phyloP scores from a whole-genome alignment of 92 coral and sea anemone genomes.

The Anthopleura xanthogrammica region DNA sequence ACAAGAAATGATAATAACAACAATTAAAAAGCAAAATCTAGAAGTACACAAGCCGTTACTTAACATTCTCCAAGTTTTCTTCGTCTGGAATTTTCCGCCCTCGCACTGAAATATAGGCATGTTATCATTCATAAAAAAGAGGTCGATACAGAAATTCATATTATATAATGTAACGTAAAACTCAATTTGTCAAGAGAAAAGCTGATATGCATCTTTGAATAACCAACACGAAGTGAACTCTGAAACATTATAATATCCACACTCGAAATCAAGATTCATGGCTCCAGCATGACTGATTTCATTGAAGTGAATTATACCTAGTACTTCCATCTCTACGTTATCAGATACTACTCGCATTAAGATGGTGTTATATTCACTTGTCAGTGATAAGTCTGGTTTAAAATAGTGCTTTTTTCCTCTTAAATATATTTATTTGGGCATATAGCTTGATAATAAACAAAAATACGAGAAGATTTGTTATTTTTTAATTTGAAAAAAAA shows the following conservation, averaged over 20 bases:
- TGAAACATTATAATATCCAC: background rate
- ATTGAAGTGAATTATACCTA: background rate
- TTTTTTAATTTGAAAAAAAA: too few species aligned
- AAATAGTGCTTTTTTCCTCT: background rate
- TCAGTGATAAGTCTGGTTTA: background rate
- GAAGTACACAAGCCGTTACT: too few species aligned
- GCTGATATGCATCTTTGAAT: too few species aligned
- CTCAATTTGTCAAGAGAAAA: too few species aligned
- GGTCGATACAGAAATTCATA: background rate
- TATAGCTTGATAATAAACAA: too few species aligned
- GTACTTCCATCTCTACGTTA: background rate
- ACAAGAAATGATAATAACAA: too few species aligned
- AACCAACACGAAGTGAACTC: background rate
- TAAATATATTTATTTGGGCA: too few species aligned
- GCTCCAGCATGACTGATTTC: background rate
- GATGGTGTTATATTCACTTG: background rate
- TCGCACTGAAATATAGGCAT: too few species aligned
- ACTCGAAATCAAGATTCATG: background rate
- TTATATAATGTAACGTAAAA: too few species aligned
- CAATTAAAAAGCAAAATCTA: too few species aligned
- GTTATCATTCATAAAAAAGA: background rate
- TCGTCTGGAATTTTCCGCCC: background rate
- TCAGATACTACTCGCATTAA: background rate
- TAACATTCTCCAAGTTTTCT: too few species aligned
- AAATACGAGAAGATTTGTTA: too few species aligned